phyloP scores from a whole-genome alignment of 2,888 invertebrate genomes.

The Caenorhabditis becei region DNA sequence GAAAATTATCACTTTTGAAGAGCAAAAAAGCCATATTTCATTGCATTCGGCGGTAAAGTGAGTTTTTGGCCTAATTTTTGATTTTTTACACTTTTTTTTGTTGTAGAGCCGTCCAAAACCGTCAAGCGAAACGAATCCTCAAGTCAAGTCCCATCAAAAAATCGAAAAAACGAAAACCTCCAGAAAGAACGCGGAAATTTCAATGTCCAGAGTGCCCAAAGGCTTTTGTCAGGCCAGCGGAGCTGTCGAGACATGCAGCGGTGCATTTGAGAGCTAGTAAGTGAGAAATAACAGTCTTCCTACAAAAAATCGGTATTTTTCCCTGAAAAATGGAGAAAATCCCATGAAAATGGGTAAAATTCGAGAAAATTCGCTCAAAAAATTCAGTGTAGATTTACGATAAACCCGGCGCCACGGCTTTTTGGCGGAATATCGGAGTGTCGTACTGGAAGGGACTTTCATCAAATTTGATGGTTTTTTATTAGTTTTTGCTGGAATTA shows the following conservation, averaged over 20 bases:
- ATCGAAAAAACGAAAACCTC: constrained; percentile 4
- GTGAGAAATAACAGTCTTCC: neutral
- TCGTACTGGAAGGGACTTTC: no score
- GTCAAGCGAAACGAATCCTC: neutral
- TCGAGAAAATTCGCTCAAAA: no score
- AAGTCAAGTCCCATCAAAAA: neutral
- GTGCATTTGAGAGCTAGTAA: constrained; percentile 58
- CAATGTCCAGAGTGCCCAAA: constrained; percentile 66
- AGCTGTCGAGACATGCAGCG: constrained; percentile 63
- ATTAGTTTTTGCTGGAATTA: no score
- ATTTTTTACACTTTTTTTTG: no score
- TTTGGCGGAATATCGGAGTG: no score
- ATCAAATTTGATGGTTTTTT: no score
- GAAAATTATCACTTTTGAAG: constrained; percentile 49
- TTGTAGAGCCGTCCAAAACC: neutral
- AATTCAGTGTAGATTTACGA: no score
- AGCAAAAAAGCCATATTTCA: constrained; percentile 36
- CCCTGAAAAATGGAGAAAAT: no score
- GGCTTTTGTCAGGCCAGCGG: constrained; percentile 65
- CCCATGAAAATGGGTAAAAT: no score
- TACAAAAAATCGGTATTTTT: no score
- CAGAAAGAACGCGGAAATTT: constrained; percentile 21
- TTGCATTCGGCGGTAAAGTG: constrained; percentile 46
- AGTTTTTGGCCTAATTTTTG: no score
- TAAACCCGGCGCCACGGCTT: no score